Evolutionary conservation across 2,797 vertebrate genomes (phyloP), one percentile per base, ranked within the genome.

Genomic region (Oreortyx pictus): DNA sequence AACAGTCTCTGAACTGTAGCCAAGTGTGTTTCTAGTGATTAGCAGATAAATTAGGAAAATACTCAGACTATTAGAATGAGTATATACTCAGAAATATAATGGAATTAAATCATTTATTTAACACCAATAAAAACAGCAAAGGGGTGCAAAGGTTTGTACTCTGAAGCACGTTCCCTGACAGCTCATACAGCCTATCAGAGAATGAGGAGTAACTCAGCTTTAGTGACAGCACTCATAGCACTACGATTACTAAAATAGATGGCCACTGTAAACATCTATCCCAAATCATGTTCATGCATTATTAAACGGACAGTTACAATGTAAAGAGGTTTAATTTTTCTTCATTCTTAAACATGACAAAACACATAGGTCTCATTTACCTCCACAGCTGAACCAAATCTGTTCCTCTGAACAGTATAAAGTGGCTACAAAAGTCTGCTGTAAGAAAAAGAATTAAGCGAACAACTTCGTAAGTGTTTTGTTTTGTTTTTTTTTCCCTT

Each of bases 11-110:
- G 88, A 95, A 92, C 67, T 67, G 57, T 86, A 77, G 93, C 90
- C 90, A 96, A 94, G 86, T 72, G 59, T 79, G 75, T 88, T 96
- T 88, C 90, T 90, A 83, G 90, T 82, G 71, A 93, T 95, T 95
- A 93, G 66, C 67, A 90, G 82, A 95, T 82, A 96, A 92, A 96
- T 96, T 89, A 94, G 82, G 75, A 88, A 92, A 94, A 89, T 81
- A 88, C 74, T 92, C 73, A 90, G 57, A 57, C 82, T 94, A 70
- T 91, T 96, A 88, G 94, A 96, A 85, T 60, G 57, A 89, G 47
- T 60, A 56, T 60, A 56, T 33, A 65, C 41, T 82, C 60, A 86
- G 64, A 89, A 85, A 89, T n/a, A n/a, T 92, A 95, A 94, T 92
- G 89, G 91, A 94, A 91, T 82, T 43, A 93, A 95, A 90, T 86